Conservation (phyloP, 2,888 invertebrate species). For the Gerris lacustris region DNA sequence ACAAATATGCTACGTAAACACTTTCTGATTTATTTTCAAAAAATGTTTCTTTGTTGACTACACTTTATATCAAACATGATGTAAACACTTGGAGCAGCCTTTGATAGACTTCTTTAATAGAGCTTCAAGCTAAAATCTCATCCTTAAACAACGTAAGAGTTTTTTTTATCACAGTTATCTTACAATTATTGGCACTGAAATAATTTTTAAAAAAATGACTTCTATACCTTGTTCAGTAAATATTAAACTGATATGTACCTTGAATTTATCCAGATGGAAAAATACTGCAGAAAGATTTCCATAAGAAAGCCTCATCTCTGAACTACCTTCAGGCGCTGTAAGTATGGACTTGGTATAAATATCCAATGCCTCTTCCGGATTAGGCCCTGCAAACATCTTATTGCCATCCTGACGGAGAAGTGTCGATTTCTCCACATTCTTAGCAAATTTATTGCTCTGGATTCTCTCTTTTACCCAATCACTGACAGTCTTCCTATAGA, state of each 20-base stretch:
- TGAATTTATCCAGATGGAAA: conserved; percentile 45
- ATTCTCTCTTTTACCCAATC: not conserved
- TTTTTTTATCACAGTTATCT: no score
- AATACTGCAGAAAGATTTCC: conserved; percentile 59
- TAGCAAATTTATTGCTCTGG: not conserved
- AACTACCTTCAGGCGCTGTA: conserved; percentile 44
- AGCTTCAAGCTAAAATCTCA: no score
- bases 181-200: no score
- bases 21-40: no score
- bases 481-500: not conserved
- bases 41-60: no score
- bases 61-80: no score
- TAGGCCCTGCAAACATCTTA: not conserved
- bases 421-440: not conserved
- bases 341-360: conserved; percentile 52
- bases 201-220: no score
- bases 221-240: no score
- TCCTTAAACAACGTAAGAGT: no score
- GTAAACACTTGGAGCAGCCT: no score
- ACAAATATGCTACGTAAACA: no score
- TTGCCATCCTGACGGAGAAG: not conserved
- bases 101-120: no score
- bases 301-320: conserved; percentile 49
- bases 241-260: conserved; percentile 38
- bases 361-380: conserved; percentile 34